Conservation (phyloP, 2,888 invertebrate species). For the Synergus laeviventris region DNA sequence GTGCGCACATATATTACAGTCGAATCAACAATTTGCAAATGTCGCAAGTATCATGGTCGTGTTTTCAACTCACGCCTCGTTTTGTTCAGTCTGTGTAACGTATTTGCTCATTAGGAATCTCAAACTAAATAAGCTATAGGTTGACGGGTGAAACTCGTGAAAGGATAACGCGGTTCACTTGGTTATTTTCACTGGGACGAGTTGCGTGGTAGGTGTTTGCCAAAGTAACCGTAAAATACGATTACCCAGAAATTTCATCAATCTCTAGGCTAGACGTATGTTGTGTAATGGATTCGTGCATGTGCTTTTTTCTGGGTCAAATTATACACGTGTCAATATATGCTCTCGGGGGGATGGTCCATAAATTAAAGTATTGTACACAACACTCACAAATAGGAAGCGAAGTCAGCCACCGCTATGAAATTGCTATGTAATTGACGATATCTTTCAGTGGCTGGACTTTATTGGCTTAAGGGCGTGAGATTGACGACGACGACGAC, state of each 20-base stretch:
- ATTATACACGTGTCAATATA: not conserved
- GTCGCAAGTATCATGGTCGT: constrained; percentile 18
- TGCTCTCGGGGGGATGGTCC: no score
- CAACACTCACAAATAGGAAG: not conserved
- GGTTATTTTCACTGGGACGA: constrained; percentile 39
- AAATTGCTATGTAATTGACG: constrained; percentile 21
- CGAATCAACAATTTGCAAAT: constrained; percentile 29
- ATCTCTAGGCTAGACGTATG: constrained; percentile 44
- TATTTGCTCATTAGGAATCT: constrained; percentile 36
- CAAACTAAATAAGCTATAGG: constrained; percentile 21
- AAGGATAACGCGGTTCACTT: constrained; percentile 44
- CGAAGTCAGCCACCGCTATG: not conserved
- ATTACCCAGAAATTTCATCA: constrained; percentile 56
- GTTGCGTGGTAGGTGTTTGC: constrained; percentile 53
- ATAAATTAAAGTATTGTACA: no score
- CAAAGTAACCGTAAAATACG: constrained; percentile 61
- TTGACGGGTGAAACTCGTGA: constrained; percentile 43
- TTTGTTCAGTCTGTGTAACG: constrained; percentile 14
- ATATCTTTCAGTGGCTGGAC: constrained; percentile 25
- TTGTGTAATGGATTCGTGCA: constrained; percentile 42
- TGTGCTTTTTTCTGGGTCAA: not conserved
- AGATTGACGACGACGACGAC: constrained; percentile 15
- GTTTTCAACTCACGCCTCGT: constrained; percentile 35
- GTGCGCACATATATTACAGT: not conserved
- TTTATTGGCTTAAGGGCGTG: constrained; percentile 18